phyloP scores from a whole-genome alignment of 2,797 vertebrate genomes.

The Parambassis ranga region DNA sequence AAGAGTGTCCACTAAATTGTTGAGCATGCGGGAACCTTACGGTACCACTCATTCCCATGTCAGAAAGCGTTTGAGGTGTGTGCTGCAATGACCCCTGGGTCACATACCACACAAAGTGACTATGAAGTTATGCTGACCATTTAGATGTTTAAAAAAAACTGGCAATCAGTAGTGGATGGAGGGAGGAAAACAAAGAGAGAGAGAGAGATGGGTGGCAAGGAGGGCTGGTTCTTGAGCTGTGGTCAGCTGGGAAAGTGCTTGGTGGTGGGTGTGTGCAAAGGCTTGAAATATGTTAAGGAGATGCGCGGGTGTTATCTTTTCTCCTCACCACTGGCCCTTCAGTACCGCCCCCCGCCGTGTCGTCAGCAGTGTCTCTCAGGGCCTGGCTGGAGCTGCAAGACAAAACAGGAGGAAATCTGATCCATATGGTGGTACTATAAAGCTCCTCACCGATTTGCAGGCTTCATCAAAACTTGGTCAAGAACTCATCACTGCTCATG shows the following conservation, averaged over 20 bases:
- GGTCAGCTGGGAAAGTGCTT: slow-evolving; percentile 61
- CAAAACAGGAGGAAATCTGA: slow-evolving; percentile 76
- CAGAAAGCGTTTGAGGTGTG: slow-evolving; percentile 61
- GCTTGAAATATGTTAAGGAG: slow-evolving; percentile 76
- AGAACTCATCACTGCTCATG: slow-evolving; percentile 55
- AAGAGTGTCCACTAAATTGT: slow-evolving; percentile 19
- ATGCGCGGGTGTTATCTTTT: slow-evolving; percentile 81
- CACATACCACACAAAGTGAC: slow-evolving; percentile 67
- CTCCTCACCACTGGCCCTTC: slow-evolving; percentile 67
- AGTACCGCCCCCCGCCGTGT: slow-evolving; percentile 75
- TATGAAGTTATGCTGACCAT: slow-evolving; percentile 70
- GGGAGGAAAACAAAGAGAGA: slow-evolving; percentile 17
- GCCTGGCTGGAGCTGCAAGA: slow-evolving; percentile 69
- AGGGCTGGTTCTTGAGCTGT: slow-evolving; percentile 39
- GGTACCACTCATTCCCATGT: slow-evolving; percentile 50
- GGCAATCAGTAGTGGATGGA: slow-evolving; percentile 34
- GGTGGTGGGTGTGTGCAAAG: slow-evolving; percentile 60
- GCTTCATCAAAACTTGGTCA: slow-evolving; percentile 62
- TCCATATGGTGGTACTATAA: slow-evolving; percentile 78
- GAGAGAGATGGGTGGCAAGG: slow-evolving; percentile 32
- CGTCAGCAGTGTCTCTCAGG: slow-evolving; percentile 74
- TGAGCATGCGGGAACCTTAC: slow-evolving; percentile 33
- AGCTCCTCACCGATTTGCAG: slow-evolving; percentile 70
- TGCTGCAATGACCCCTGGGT: slow-evolving; percentile 71
- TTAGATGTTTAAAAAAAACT: slow-evolving; percentile 75